Conservation (phyloP, 2,113 vertebrate species). For the Heterotilapia buettikoferi region DNA sequence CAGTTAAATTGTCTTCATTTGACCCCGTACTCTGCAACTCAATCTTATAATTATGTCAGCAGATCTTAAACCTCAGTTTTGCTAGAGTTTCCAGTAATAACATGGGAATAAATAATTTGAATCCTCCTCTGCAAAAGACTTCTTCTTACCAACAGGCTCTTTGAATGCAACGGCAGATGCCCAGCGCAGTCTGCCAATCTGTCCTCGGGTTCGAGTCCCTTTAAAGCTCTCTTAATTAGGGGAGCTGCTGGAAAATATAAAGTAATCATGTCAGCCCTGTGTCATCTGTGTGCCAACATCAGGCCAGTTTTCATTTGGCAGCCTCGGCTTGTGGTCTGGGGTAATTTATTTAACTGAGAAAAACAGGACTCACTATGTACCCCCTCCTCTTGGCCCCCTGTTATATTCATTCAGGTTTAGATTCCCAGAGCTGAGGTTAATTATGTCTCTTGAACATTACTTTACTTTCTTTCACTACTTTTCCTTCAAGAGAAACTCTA, state of each 20-base stretch:
- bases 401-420: neutral
- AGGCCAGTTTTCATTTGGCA: constrained; percentile 5
- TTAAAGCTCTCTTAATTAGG: constrained; percentile 13
- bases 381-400: neutral
- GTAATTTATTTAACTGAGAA: constrained; percentile 25
- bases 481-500: neutral
- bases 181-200: constrained; percentile 2
- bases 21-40: neutral
- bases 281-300: neutral
- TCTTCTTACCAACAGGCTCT: neutral
- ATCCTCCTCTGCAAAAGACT: neutral
- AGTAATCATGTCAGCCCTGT: constrained; percentile 9
- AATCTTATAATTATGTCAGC: neutral
- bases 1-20: neutral
- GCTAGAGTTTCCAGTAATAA: constrained; percentile 5
- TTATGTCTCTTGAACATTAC: neutral
- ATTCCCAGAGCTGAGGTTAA: neutral
- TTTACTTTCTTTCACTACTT: neutral
- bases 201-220: neutral
- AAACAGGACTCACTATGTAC: constrained; percentile 38
- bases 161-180: constrained; percentile 21
- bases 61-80: neutral
- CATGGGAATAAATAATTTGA: constrained; percentile 13
- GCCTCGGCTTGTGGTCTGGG: neutral
- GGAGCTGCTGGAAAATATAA: constrained; percentile 38